Evolutionary conservation across 2,113 vertebrate genomes (phyloP).

Genomic region (Oreocharis arfaki): DNA sequence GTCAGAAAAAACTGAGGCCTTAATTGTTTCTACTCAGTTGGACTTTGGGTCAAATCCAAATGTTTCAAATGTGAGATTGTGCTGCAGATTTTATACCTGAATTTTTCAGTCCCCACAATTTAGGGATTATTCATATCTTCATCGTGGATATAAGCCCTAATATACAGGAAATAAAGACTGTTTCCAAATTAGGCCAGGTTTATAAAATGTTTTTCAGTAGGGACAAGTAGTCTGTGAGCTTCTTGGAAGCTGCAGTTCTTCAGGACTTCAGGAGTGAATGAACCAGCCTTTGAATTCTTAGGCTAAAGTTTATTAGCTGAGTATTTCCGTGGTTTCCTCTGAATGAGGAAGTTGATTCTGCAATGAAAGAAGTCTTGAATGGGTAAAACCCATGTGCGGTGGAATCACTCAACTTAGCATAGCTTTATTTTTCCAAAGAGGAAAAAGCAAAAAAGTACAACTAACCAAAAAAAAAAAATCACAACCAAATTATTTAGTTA

Average conservation of each 20-base stretch:
- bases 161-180: neutral
- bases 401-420: neutral
- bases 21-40: neutral
- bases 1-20: neutral
- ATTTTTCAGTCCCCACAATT: neutral
- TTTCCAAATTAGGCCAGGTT: neutral
- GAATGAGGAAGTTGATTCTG: neutral
- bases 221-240: neutral
- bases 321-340: neutral
- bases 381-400: neutral
- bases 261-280: neutral
- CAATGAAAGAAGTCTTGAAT: slow-evolving; percentile 1
- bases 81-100: neutral
- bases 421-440: slow-evolving; percentile 19
- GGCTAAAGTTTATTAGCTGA: neutral
- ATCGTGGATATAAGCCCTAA: neutral
- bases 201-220: neutral
- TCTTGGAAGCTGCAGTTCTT: neutral
- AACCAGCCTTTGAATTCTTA: neutral
- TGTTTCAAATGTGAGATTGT: neutral
- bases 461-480: neutral
- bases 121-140: neutral
- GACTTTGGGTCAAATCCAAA: neutral
- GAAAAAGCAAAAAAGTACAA: neutral
- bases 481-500: neutral